phyloP scores from a whole-genome alignment of 2,113 vertebrate species.

The Pyxicephalus adspersus region DNA sequence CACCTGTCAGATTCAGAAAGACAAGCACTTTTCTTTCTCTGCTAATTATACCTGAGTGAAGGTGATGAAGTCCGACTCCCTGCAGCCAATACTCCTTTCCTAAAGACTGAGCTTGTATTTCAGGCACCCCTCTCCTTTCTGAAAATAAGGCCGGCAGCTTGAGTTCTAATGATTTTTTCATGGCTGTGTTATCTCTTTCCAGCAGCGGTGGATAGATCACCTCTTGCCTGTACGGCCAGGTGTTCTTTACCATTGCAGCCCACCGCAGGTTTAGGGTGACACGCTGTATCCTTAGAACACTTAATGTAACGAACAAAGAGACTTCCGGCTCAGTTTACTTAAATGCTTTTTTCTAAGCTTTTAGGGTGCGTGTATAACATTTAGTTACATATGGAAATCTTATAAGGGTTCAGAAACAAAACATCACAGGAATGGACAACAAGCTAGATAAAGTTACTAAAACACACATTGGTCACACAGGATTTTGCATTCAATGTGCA shows the following conservation, averaged over 20 bases:
- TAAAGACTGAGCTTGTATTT: conserved; percentile 39
- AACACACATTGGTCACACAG: too few relatives aligned
- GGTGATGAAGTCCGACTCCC: conserved; percentile 17
- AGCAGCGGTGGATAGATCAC: conserved; percentile 9
- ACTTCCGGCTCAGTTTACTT: conserved; percentile 39
- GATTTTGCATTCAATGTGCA: too few relatives aligned
- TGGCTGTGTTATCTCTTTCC: conserved; percentile 57
- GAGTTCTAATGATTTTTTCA: conserved; percentile 68
- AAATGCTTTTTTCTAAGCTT: too few relatives aligned
- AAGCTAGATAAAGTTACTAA: too few relatives aligned
- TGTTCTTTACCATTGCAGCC: conserved; percentile 55
- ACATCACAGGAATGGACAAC: too few relatives aligned
- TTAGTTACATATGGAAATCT: too few relatives aligned
- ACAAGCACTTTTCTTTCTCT: conserved; percentile 10
- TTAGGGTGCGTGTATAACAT: too few relatives aligned
- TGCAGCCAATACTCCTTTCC: neutral
- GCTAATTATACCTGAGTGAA: conserved; percentile 22
- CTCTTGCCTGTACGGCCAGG: conserved; percentile 41
- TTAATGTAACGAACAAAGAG: conserved; percentile 26
- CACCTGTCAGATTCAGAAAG: conserved; percentile 20
- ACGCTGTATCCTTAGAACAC: conserved; percentile 23
- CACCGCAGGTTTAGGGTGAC: conserved; percentile 63
- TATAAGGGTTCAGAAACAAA: too few relatives aligned
- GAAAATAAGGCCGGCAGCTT: conserved; percentile 52
- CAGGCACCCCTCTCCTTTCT: conserved; percentile 44